Conservation (phyloP, 2,797 vertebrate genomes). For the Dallia pectoralis region DNA sequence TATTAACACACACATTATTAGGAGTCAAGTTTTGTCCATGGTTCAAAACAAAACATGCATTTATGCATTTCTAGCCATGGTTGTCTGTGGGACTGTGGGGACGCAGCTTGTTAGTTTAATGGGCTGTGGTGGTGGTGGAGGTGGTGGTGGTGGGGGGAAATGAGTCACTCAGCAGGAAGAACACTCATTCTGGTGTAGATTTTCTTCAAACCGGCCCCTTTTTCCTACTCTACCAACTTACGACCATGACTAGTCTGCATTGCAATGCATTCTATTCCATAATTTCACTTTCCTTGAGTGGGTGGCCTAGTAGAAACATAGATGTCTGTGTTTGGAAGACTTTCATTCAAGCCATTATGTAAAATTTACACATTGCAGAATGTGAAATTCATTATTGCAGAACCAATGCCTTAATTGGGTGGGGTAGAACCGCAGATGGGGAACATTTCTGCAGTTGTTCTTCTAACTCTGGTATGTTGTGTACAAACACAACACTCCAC, state of each 20-base stretch:
- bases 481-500: not conserved
- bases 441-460: too few species aligned
- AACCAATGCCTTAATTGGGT: not conserved
- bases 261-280: not conserved
- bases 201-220: slow-evolving; percentile 6
- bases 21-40: not conserved
- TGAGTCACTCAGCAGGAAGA: slow-evolving; percentile 64
- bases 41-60: too few species aligned
- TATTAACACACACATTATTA: not conserved
- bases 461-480: not conserved
- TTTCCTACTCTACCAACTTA: not conserved
- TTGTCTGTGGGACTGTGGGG: not conserved
- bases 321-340: not conserved
- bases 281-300: not conserved
- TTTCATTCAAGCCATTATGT: not conserved
- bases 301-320: not conserved
- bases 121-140: slow-evolving; percentile 55
- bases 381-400: not conserved
- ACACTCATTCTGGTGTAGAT: slow-evolving; percentile 9
- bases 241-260: not conserved
- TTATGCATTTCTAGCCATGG: not conserved
- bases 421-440: not conserved
- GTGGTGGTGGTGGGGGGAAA: slow-evolving; percentile 56
- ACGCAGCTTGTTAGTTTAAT: not conserved
- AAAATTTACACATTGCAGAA: too few species aligned